These are phyloP conservation scores for Enteromius thamalakanensis DNA, from an alignment of 2,797 vertebrate species.

Conservation along the genomic window DNA sequence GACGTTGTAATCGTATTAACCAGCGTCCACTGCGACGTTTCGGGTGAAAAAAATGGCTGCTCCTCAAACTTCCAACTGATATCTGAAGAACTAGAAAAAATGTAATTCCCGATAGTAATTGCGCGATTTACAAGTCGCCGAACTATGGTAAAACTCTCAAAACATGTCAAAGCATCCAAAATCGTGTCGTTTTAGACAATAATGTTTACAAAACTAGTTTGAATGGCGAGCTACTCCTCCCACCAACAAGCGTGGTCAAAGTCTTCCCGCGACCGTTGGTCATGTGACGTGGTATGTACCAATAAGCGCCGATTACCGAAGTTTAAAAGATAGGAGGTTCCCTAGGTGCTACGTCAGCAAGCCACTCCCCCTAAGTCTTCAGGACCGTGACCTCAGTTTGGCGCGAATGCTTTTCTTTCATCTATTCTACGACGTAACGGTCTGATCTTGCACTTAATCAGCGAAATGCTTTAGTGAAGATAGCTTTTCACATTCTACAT, in stretches of 20 bases:
- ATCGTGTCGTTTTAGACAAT: slow-evolving; percentile 44
- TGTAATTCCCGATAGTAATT: not conserved
- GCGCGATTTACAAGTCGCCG: not conserved
- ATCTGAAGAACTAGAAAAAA: not conserved
- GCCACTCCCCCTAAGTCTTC: slow-evolving; percentile 10
- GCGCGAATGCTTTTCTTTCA: slow-evolving; percentile 69
- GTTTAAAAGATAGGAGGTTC: slow-evolving; percentile 83
- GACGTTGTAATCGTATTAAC: not conserved
- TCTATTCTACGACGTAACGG: not conserved
- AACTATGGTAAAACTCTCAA: not conserved
- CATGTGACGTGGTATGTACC: slow-evolving; percentile 75
- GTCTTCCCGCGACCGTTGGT: slow-evolving; percentile 97
- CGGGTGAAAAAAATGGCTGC: slow-evolving; percentile 56
- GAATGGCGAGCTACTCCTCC: slow-evolving; percentile 65
- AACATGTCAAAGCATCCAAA: slow-evolving; percentile 29
- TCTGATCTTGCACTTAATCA: slow-evolving; percentile 17
- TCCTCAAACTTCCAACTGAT: not conserved
- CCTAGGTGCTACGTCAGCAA: slow-evolving; percentile 60
- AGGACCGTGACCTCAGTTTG: slow-evolving; percentile 59
- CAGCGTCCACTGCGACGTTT: slow-evolving; percentile 11
- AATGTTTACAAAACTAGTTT: slow-evolving; percentile 75
- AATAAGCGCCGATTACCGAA: slow-evolving; percentile 69
- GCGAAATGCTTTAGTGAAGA: not conserved
- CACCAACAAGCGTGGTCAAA: slow-evolving; percentile 73
- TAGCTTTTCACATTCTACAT: not conserved